These are phyloP conservation scores for Tenthredo livida DNA, from an alignment of 2,888 invertebrate genomes.

Conservation along the genomic window DNA sequence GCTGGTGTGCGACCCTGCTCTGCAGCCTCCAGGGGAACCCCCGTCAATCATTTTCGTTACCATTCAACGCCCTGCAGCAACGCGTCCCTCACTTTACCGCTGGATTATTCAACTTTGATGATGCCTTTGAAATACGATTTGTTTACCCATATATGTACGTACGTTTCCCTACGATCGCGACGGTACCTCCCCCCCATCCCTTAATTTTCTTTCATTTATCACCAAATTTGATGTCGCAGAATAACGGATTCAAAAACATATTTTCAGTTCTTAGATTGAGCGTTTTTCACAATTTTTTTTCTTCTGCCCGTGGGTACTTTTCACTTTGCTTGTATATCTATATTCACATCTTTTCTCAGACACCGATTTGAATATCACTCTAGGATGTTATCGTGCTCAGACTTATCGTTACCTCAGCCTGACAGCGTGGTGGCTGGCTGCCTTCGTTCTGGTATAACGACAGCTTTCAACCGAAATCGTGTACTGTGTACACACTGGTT, in stretches of 20 bases:
- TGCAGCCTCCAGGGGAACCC: conserved; percentile 25
- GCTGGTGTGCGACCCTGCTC: background rate
- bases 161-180: background rate
- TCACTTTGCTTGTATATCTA: background rate
- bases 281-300: too few relatives aligned
- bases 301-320: background rate
- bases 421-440: too few relatives aligned
- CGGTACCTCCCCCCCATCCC: background rate
- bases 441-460: background rate
- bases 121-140: conserved; percentile 14
- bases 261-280: too few relatives aligned
- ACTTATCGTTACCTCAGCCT: background rate
- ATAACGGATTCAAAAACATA: background rate
- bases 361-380: conserved; percentile 30
- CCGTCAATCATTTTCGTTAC: conserved; percentile 32
- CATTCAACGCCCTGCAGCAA: conserved; percentile 7
- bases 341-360: background rate
- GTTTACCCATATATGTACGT: conserved; percentile 9
- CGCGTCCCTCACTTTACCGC: background rate
- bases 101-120: conserved; percentile 24
- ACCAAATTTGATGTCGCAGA: background rate
- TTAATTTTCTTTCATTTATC: background rate
- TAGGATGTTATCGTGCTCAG: conserved; percentile 35
- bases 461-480: conserved; percentile 30
- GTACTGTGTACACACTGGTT: conserved; percentile 20